phyloP scores from a whole-genome alignment of 2,797 vertebrate species.

The Thaleichthys pacificus region DNA sequence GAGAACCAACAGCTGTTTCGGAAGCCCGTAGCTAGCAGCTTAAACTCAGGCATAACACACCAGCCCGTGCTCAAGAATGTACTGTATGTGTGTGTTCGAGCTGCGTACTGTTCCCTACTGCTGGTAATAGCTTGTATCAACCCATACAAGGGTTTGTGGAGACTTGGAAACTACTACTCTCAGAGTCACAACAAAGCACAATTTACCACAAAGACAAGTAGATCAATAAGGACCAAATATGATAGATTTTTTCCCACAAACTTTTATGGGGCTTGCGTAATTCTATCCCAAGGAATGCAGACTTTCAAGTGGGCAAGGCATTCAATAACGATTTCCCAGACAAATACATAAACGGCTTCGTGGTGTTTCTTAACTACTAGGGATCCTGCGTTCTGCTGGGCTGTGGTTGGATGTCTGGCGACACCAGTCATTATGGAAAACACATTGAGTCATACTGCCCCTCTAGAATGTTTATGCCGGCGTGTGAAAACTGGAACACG shows the following conservation, averaged over 20 bases:
- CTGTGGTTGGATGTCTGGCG: background rate
- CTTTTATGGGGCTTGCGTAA: background rate
- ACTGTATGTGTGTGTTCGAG: too few species aligned
- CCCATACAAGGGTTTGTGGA: background rate
- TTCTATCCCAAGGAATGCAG: background rate
- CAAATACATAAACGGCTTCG: background rate
- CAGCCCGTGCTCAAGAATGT: background rate
- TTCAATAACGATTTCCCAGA: background rate
- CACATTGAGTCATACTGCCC: background rate
- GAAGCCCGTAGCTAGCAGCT: constrained; percentile 1
- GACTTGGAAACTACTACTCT: background rate
- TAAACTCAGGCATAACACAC: background rate
- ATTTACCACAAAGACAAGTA: background rate
- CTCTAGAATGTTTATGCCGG: background rate
- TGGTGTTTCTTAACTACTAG: background rate
- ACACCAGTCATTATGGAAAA: background rate
- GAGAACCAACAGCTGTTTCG: constrained; percentile 11
- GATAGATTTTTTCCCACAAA: background rate
- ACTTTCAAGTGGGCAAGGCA: background rate
- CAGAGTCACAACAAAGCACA: too few species aligned
- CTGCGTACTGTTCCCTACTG: too few species aligned
- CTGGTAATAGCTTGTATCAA: too few species aligned
- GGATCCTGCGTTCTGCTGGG: background rate
- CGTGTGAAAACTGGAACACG: background rate
- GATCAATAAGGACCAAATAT: too few species aligned